These are phyloP conservation scores for Agrochola macilenta DNA, from an alignment of 2,888 invertebrate genomes.

Conservation along the genomic window DNA sequence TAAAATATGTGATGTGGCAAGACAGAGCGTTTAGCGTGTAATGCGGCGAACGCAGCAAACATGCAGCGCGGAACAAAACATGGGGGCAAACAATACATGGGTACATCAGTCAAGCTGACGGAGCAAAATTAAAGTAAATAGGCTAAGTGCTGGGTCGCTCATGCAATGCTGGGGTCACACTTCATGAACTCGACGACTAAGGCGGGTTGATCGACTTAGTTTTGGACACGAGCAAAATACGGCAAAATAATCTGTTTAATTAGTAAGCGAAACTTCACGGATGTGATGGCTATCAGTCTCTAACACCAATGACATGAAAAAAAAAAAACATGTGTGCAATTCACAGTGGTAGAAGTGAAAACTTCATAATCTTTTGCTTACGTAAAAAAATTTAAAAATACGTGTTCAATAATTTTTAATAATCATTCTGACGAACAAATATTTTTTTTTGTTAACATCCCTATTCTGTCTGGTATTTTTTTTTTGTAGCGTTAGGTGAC, in stretches of 20 bases:
- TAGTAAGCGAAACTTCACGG: not conserved
- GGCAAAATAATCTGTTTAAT: too few relatives aligned
- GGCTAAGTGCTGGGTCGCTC: constrained; percentile 71
- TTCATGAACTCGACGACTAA: constrained; percentile 51
- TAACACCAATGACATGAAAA: not conserved
- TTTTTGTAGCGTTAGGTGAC: fast-evolving
- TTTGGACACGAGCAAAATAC: not conserved
- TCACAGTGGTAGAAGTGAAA: too few relatives aligned
- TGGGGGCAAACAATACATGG: constrained; percentile 85
- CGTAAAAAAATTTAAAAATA: too few relatives aligned
- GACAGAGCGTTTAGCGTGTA: constrained; percentile 79
- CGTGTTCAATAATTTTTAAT: too few relatives aligned
- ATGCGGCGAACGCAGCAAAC: constrained; percentile 81
- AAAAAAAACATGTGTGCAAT: too few relatives aligned
- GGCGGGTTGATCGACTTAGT: constrained; percentile 22
- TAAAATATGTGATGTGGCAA: constrained; percentile 72
- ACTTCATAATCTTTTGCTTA: not conserved
- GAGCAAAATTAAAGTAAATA: constrained; percentile 62
- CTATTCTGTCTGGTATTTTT: not conserved
- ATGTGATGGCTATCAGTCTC: not conserved
- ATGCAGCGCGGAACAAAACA: constrained; percentile 85
- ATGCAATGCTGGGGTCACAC: constrained; percentile 84
- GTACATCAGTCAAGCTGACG: constrained; percentile 82
- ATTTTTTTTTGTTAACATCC: too few relatives aligned
- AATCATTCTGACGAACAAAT: too few relatives aligned